Evolutionary conservation across 2,888 invertebrate genomes (phyloP), one percentile per base, ranked within the genome.

Genomic region (Galerucella calmariensis): DNA sequence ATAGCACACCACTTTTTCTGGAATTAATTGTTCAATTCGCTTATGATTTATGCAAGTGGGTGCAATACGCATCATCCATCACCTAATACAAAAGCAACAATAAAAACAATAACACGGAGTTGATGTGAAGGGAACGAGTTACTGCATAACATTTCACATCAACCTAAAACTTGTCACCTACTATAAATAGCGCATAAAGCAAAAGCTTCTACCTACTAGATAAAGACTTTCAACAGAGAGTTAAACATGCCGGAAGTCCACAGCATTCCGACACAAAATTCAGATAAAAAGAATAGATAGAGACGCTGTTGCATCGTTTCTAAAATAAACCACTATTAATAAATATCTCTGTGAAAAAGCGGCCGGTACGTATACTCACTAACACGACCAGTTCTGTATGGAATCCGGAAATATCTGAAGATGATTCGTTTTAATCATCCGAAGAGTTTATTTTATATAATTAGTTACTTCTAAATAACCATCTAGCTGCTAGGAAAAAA

Each of bases 161-260:
- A 16, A n/a, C 14, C 63, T 6, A 65, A 65, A 61, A 67, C 62
- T 48, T 74, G 75, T 75, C 72, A 75, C 65, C 65, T 51, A 65
- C 63, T 72, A 75, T 72, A 75, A 75, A 75, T 75, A 75, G 75
- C 69, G 69, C 66, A 68, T 63, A 73, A 72, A 68, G 67, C 58
- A 72, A 53, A 72, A 59, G 63, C 70, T 48, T 62, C 68, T 76
- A 77, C 75, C 78, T 78, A 69, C 75, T 75, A 78, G 80, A 81
- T 80, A 79, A 80, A 79, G 78, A 80, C 79, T 80, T 80, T 80
- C 80, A 79, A 77, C 80, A 76, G 79, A 75, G 80, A 81, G 77
- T 78, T 75, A 75, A 79, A 78, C 72, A 78, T 81, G 81, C 80
- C 81, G 81, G 81, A 81, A 81, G 81, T 81, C 75, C 79, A 78